Evolutionary conservation across 2,888 invertebrate genomes (phyloP).

Genomic region (Dasypolia templi): DNA sequence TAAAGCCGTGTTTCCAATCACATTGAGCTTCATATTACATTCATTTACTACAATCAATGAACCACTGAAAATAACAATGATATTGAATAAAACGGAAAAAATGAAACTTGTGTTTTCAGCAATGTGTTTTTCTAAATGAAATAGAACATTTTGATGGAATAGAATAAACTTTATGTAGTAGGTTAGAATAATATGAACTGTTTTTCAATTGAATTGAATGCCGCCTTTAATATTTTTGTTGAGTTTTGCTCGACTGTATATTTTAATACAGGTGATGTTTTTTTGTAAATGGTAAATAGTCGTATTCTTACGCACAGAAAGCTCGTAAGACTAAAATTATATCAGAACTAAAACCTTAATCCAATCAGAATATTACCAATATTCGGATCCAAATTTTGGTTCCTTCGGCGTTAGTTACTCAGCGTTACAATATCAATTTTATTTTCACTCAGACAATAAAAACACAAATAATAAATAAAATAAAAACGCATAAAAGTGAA

Average conservation of each 20-base stretch:
- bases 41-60: background rate
- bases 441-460: background rate
- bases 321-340: background rate
- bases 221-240: background rate
- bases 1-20: constrained; percentile 17
- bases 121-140: background rate
- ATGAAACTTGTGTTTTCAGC: background rate
- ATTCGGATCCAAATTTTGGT: no score
- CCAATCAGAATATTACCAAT: background rate
- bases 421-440: background rate
- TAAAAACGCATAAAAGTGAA: no score
- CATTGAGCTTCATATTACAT: constrained; percentile 10
- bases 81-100: background rate
- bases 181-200: background rate
- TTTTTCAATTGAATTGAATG: background rate
- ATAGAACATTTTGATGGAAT: background rate
- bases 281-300: no score
- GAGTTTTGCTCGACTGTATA: background rate
- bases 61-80: background rate
- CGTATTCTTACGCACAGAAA: background rate
- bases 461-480: no score
- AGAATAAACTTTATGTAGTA: background rate
- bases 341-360: background rate
- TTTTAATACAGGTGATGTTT: no score
- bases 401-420: background rate